Evolutionary conservation across 2,797 vertebrate species (phyloP).

Genomic region (Chromis chromis): DNA sequence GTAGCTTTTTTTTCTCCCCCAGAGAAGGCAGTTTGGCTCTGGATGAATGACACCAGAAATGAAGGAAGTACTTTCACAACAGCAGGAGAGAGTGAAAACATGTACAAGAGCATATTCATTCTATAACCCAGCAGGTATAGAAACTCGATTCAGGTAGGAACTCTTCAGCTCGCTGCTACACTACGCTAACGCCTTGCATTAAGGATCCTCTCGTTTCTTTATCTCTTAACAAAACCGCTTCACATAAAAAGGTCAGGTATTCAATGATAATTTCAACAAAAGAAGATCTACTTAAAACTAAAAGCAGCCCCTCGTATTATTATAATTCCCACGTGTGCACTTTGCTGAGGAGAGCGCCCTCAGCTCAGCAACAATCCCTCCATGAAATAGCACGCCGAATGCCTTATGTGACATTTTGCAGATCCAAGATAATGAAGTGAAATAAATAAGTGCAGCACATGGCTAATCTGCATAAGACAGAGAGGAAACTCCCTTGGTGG

Average conservation of each 20-base stretch:
- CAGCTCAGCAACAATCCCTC: conserved; percentile 50
- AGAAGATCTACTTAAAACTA: conserved; percentile 8
- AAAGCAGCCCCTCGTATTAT: background rate
- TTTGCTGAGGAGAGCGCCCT: conserved; percentile 28
- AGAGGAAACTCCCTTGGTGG: conserved; percentile 92
- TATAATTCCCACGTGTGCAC: conserved; percentile 35
- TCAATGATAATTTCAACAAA: conserved; percentile 11
- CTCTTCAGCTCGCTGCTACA: background rate
- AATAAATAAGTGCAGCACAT: conserved; percentile 95
- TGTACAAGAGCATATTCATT: conserved; percentile 15
- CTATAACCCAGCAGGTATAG: conserved; percentile 2
- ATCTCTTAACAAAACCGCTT: background rate
- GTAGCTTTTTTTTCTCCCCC: conserved; percentile 68
- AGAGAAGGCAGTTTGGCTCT: conserved; percentile 94
- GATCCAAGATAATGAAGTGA: conserved; percentile 84
- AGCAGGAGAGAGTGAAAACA: conserved; percentile 48
- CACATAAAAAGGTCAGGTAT: background rate
- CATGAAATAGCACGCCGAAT: conserved; percentile 80
- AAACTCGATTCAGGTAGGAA: conserved; percentile 1
- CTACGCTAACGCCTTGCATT: background rate
- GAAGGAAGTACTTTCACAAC: conserved; percentile 80
- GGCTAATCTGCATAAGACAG: conserved; percentile 99
- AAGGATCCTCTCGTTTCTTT: background rate
- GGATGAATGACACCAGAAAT: conserved; percentile 97
- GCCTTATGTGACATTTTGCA: conserved; percentile 86